Base-by-base conservation (phyloP, 2,888 invertebrate genomes). In the Agrochola litura region DNA sequence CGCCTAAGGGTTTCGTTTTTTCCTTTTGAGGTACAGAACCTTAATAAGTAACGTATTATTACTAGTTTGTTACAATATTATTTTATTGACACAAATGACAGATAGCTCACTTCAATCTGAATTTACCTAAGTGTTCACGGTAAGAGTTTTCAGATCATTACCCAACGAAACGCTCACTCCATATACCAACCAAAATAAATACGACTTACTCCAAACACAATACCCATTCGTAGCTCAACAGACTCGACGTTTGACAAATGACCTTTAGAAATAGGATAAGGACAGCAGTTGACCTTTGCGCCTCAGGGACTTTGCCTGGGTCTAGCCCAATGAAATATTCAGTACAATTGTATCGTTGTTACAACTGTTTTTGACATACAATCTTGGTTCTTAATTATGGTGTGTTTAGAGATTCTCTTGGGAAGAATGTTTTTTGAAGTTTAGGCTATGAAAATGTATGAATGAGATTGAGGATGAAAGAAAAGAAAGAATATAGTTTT, bases 261-360 rank as follows among this genome's bases (percentile, higher is more conserved):
- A 92, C 92, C 92, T 91, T 91, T 89, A 72, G 81, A 85, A 89
- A 89, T 88, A 86, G 88, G 88, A 90, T 90, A 88, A 87, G 89
- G 90, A 89, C 86, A 89, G 68, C 73, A 87, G 82, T 86, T 91
- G 91, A 92, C 92, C 92, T 92, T 89, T 90, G 79, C 46, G 81
- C 85, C 88, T 85, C 78, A 69, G 86, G 85, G 88, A 86, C 83
- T 56, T 52, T 73, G 69, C 75, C 79, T 80, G 76, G 78, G 81
- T 82, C 86, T 84, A 77, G 79, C 54, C 61, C 77, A 82, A 90
- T 90, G 84, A 90, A 90, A 89, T 91, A 92, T 92, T 91, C 89
- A 90, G 63, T 25, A 71, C 71, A 76, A 76, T 77, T 83, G 79
- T 89, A 85, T 81, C 76, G 73, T 22, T 56, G 66, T 78, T 73